These are phyloP conservation scores for Himalopsyche japonica DNA, from an alignment of 2,888 invertebrate genomes.

Conservation along the genomic window DNA sequence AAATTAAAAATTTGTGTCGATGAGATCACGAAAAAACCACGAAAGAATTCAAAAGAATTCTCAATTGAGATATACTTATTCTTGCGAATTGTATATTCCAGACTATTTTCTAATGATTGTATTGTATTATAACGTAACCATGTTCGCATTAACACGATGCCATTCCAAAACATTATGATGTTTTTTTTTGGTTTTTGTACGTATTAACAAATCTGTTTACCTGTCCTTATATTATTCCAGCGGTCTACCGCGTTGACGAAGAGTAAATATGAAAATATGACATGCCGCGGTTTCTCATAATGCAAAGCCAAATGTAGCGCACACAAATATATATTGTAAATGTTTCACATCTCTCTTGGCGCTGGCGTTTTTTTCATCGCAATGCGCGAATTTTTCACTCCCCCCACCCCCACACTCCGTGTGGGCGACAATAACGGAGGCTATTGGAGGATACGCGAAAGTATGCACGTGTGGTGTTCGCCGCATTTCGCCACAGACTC, in stretches of 20 bases:
- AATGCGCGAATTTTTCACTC: slow-evolving; percentile 3
- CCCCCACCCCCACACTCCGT: background rate
- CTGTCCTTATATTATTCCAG: background rate
- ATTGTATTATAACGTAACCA: no score
- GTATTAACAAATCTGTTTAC: no score
- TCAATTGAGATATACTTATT: no score
- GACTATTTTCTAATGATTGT: no score
- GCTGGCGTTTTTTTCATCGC: slow-evolving; percentile 10
- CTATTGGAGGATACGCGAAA: background rate
- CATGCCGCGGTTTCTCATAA: slow-evolving; percentile 14
- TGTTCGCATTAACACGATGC: no score
- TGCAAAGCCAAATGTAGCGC: slow-evolving; percentile 15
- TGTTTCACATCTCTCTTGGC: slow-evolving; percentile 4
- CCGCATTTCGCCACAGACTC: background rate
- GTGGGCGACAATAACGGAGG: slow-evolving; percentile 4
- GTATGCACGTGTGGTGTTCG: background rate
- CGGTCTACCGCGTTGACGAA: background rate
- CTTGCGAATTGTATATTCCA: no score
- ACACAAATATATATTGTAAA: slow-evolving; percentile 7
- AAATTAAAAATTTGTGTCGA: no score
- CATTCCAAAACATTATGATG: no score
- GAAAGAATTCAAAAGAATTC: no score
- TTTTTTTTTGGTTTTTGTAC: no score
- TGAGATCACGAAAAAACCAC: no score
- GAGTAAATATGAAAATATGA: slow-evolving; percentile 5